Base-by-base conservation (phyloP, 2,113 vertebrate genomes). In the Microtus richardsoni region DNA sequence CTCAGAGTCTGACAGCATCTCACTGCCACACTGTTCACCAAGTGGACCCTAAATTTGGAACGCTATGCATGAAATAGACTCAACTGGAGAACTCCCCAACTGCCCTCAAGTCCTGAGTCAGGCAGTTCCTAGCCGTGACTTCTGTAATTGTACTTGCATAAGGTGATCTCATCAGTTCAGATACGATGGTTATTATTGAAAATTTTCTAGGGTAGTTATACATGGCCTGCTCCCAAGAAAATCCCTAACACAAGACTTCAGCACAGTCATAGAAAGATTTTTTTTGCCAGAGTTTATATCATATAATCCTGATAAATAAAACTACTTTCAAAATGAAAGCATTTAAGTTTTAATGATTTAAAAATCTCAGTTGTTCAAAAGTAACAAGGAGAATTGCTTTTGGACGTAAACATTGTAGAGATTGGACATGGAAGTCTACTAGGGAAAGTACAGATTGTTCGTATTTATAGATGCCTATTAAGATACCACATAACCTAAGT, bases 221-320 rank as follows among this genome's bases (percentile, higher is more conserved):
- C 92, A 64, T 30, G 39, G 60, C 49, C 44, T 54, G 24, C 49
- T 92, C 54, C 87, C 90, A 88, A 85, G 11, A 88, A 93, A 30
- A 70, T 66, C 60, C 94, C 87, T 73, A 68, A 92, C 80, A 82
- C 3, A 83, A 96, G 12, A 47, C 30, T 89, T 77, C 82, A 36
- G 66, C n/a, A 54, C 30, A 73, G 73, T 60, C 60, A 52, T 36
- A 82, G n/a, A 62, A 60, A 79, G 2, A 11, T 49, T 86, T 94
- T 21, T 83, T 62, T 21, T 71, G 2, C 36, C 66, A 54, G 70
- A 49, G 47, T 39, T 73, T 71, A 26, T 64, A 49, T 91, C n/a
- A 95, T 91, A 94, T 78, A 28, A 85, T 88, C 28, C 6, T 86
- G 89, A 93, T 47, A 82, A 91, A 97, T 36, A n/a, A 70, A 92